phyloP scores from a whole-genome alignment of 2,888 invertebrate species.

The Hemaris fuciformis region DNA sequence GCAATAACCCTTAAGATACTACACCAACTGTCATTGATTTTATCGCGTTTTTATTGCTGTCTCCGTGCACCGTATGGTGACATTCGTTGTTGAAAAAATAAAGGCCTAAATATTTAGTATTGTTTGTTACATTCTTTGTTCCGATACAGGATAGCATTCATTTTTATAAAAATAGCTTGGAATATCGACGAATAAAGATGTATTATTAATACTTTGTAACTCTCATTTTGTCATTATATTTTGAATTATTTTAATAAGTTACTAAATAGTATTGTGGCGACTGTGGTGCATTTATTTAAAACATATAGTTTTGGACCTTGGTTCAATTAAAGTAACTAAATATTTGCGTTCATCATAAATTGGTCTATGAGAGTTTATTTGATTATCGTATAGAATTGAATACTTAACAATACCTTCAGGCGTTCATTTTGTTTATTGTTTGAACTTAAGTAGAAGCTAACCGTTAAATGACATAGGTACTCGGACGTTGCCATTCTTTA shows the following conservation, averaged over 20 bases:
- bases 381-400: no score
- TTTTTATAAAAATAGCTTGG: background rate
- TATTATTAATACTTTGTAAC: background rate
- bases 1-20: slow-evolving; percentile 35
- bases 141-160: background rate
- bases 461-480: no score
- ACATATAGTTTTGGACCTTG: no score
- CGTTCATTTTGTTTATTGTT: no score
- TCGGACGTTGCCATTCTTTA: no score
- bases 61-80: slow-evolving; percentile 60
- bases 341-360: no score
- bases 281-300: no score
- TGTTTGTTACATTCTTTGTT: slow-evolving; percentile 24
- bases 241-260: background rate
- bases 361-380: background rate
- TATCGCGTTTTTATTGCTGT: slow-evolving; percentile 54
- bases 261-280: no score
- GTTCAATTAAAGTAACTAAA: no score
- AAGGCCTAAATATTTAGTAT: slow-evolving; percentile 30
- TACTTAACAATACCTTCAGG: no score
- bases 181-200: background rate
- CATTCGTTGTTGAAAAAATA: slow-evolving; percentile 36
- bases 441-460: no score
- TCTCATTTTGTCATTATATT: background rate
- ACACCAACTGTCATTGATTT: slow-evolving; percentile 59